These are phyloP conservation scores for Berghia stephanieae DNA, from an alignment of 1,140 invertebrate species.

Conservation along the genomic window DNA sequence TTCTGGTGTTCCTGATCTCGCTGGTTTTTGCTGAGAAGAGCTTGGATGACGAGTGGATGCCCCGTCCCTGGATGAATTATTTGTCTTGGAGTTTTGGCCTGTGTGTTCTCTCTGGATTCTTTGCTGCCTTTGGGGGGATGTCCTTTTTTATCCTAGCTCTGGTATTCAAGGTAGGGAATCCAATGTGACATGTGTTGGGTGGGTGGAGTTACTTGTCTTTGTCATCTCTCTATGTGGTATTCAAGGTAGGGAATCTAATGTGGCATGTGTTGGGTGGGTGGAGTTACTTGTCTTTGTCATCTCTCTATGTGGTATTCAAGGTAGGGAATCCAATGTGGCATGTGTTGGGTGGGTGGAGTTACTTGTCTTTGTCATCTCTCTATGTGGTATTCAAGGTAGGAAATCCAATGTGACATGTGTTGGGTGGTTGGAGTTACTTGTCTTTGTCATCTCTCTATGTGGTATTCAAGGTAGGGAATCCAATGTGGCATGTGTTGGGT, in stretches of 20 bases:
- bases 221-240: neutral
- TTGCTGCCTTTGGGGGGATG: conserved; percentile 67
- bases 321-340: neutral
- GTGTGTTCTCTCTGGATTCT: conserved; percentile 86
- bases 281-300: no score
- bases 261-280: neutral
- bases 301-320: neutral
- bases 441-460: no score
- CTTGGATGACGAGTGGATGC: conserved; percentile 89
- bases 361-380: no score
- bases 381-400: no score
- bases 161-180: conserved; percentile 40
- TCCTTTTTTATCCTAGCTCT: conserved; percentile 52
- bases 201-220: neutral
- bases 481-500: no score
- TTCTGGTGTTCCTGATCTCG: conserved; percentile 73
- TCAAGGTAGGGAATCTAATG: neutral
- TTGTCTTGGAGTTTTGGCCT: conserved; percentile 94
- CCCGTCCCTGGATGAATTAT: conserved; percentile 95
- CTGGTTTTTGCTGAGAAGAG: conserved; percentile 90
- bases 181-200: neutral
- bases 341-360: neutral
- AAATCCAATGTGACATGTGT: no score
- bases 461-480: no score
- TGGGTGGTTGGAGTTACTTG: no score